Evolutionary conservation across 2,888 invertebrate species (phyloP).

Genomic region (Lottia scabra): DNA sequence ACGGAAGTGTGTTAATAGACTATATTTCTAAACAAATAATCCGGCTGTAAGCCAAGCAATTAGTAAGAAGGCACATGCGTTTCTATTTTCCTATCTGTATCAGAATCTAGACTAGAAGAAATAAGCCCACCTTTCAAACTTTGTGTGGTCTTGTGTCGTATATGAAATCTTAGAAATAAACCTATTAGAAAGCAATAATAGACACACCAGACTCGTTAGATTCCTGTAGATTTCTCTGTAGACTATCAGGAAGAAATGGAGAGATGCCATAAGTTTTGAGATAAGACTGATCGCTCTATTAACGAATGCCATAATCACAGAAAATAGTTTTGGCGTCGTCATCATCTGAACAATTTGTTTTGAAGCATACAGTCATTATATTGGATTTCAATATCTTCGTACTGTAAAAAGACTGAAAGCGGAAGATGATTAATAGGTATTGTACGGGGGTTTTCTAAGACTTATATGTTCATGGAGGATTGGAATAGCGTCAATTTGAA

Average conservation of each 20-base stretch:
- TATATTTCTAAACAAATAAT: background rate
- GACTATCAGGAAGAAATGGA: background rate
- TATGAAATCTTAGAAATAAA: conserved; percentile 1
- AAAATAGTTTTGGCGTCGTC: no score
- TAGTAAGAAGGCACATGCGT: conserved; percentile 2
- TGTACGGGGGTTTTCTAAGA: no score
- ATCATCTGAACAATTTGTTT: no score
- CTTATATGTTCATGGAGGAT: no score
- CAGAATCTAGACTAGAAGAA: background rate
- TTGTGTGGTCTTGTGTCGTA: background rate
- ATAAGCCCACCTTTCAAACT: background rate
- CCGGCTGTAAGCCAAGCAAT: conserved; percentile 1
- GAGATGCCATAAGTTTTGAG: background rate
- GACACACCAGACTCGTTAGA: background rate
- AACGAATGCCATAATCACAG: no score
- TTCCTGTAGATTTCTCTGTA: background rate
- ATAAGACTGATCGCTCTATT: no score
- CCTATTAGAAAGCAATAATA: background rate
- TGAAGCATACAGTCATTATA: no score
- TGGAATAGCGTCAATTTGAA: no score
- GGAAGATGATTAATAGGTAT: no score
- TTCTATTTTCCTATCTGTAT: background rate
- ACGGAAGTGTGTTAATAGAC: background rate
- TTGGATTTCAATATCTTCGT: no score
- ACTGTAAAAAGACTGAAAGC: no score